Evolutionary conservation across 2,797 vertebrate species (phyloP).

Genomic region (Xenopus petersii): DNA sequence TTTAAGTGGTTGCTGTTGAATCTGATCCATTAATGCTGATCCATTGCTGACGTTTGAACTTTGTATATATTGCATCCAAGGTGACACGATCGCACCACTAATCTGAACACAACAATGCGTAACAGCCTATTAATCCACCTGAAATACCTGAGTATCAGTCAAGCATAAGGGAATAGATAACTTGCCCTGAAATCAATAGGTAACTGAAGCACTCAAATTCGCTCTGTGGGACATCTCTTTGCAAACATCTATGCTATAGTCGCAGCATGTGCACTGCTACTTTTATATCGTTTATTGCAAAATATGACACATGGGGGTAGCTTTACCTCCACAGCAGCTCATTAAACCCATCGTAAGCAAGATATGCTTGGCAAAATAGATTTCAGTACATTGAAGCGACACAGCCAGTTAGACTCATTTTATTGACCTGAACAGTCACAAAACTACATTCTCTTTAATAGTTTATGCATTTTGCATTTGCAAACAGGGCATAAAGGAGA

Average conservation of each 20-base stretch:
- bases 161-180: conserved; percentile 76
- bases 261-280: background rate
- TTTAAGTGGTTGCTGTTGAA: no score
- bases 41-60: conserved; percentile 66
- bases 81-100: conserved; percentile 59
- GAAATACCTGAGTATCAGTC: conserved; percentile 70
- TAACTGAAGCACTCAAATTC: conserved; percentile 24
- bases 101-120: conserved; percentile 53
- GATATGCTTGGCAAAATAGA: conserved; percentile 1
- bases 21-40: no score
- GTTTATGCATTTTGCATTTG: background rate
- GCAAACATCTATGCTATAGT: conserved; percentile 1
- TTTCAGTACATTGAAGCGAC: background rate
- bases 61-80: conserved; percentile 63
- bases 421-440: conserved; percentile 6
- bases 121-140: conserved; percentile 79
- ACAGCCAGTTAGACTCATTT: background rate
- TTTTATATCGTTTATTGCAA: conserved; percentile 3
- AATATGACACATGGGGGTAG: conserved; percentile 5
- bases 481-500: background rate
- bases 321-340: conserved; percentile 3
- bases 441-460: conserved; percentile 7
- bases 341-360: conserved; percentile 5
- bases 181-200: conserved; percentile 38
- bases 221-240: background rate